A percentile compares a stretch with the other conserved stretches of the same genome.
Evolutionary conservation across 2,797 vertebrate species (phyloP).

Genomic region (Parauchenoglanis ngamensis): DNA sequence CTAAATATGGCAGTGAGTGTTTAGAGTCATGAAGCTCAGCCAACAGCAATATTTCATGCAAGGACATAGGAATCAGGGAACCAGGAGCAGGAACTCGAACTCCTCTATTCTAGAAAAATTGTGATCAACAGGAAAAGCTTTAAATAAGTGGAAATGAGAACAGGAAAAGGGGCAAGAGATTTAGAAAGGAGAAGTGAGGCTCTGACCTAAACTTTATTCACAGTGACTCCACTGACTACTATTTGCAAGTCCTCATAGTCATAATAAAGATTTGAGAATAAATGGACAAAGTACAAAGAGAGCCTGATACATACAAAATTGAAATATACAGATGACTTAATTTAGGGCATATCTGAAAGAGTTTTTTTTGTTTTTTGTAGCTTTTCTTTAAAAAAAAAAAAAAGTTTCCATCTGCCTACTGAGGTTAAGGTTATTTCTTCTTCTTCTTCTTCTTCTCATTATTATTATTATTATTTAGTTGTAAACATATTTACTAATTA

Average conservation of each 20-base stretch:
- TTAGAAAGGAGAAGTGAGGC: background rate
- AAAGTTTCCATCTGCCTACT: background rate
- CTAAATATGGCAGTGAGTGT: slow-evolving; percentile 26
- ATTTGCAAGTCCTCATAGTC: background rate
- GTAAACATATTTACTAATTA: background rate
- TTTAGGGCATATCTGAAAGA: background rate
- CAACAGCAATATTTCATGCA: slow-evolving; percentile 3
- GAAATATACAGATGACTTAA: background rate
- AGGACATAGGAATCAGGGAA: background rate
- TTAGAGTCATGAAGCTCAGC: slow-evolving; percentile 18
- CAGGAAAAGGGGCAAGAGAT: background rate
- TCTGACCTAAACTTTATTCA: slow-evolving; percentile 8
- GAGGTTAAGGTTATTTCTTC: background rate
- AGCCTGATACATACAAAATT: background rate
- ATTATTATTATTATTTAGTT: background rate
- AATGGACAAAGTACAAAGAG: background rate
- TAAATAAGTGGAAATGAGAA: slow-evolving; percentile 15
- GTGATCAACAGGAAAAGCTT: background rate
- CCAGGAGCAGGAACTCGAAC: background rate
- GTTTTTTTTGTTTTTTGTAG: background rate
- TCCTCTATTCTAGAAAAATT: background rate
- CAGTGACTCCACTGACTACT: background rate
- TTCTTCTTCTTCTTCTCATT: no score
- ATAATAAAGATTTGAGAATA: background rate
- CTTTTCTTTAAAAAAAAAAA: background rate